Base-by-base conservation (phyloP, 2,113 vertebrate genomes). In the Tachuris rubrigastra region DNA sequence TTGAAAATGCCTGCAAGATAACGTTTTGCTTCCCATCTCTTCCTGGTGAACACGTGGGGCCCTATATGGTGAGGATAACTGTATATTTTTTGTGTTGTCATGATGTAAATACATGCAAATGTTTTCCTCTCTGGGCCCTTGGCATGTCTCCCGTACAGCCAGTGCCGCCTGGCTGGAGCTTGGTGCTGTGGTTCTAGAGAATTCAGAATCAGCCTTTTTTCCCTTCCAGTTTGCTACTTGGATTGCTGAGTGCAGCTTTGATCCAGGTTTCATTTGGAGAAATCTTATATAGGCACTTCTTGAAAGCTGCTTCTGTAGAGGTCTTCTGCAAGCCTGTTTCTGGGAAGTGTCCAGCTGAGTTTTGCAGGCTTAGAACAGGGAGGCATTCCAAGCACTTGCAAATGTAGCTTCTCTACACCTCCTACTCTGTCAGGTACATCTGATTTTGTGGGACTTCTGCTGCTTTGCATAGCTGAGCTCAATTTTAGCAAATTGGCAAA, bases 381-480 rank as follows among this genome's bases (percentile, higher is more conserved):
- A 94, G 44, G 7, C 65, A 67, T 95, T 95, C 85, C 83, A 81
- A 75, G 60, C 58, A 14, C 33, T 89, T 75, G 39, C 81, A 92
- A 82, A 89, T 92, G 60, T 62, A 63, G 47, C 65, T 95, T 22
- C 68, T 92, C 71, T 87, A 85, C 93, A 94, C 92, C 93, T 94
- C 95, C 96, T 60, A 94, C 96, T 93, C 94, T 56, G 24, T 67
- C 80, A 96, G 94, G 93, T 95, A 95, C 94, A 89, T 95, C 84
- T 94, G 89, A 93, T 92, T 95, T 87, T 52, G 60, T 90, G 60
- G 65, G 56, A 14, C 73, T 93, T 89, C 22, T 75, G 87, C 60
- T 60, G 53, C 63, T 89, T 96, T 75, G 80, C 89, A 41, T 67
- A 75, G 86, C 83, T 74, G 68, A 95, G 91, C 73, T 91, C 62